Percentiles rank a stretch among this genome's conserved stretches.
These are phyloP conservation scores for Ferdinandea cuprea DNA, from an alignment of 2,888 invertebrate genomes.

Conservation along the genomic window DNA sequence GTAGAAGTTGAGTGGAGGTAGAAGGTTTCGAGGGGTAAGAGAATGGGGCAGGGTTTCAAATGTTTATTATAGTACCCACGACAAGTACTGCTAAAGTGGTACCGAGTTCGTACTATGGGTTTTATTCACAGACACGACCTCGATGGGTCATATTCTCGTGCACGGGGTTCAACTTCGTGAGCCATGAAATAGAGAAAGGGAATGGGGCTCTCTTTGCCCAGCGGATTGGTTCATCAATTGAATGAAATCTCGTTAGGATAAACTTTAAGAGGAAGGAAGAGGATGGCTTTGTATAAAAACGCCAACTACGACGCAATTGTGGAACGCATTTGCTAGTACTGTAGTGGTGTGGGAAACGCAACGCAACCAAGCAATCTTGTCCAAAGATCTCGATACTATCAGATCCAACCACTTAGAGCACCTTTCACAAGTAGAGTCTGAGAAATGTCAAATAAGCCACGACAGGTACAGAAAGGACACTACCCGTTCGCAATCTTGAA, in stretches of 20 bases:
- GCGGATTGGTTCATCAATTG: constrained; percentile 61
- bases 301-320: too few species aligned
- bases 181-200: constrained; percentile 8
- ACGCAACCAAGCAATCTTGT: too few species aligned
- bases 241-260: constrained; percentile 59
- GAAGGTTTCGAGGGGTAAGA: neutral
- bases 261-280: too few species aligned
- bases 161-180: constrained; percentile 23
- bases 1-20: constrained; percentile 43
- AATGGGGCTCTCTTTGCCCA: constrained; percentile 29
- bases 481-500: too few species aligned
- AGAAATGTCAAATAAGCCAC: too few species aligned
- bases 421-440: too few species aligned
- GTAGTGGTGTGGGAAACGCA: too few species aligned
- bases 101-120: constrained; percentile 55
- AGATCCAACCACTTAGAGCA: too few species aligned
- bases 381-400: too few species aligned
- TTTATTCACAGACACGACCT: constrained; percentile 68
- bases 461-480: too few species aligned
- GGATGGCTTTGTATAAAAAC: too few species aligned
- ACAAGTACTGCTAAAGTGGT: constrained; percentile 29
- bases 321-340: too few species aligned
- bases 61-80: constrained; percentile 43
- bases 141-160: constrained; percentile 28
- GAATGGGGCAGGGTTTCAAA: constrained; percentile 1